These are phyloP conservation scores for Botrylloides violaceus DNA, from an alignment of 23 tunicate species.

Conservation along the genomic window DNA sequence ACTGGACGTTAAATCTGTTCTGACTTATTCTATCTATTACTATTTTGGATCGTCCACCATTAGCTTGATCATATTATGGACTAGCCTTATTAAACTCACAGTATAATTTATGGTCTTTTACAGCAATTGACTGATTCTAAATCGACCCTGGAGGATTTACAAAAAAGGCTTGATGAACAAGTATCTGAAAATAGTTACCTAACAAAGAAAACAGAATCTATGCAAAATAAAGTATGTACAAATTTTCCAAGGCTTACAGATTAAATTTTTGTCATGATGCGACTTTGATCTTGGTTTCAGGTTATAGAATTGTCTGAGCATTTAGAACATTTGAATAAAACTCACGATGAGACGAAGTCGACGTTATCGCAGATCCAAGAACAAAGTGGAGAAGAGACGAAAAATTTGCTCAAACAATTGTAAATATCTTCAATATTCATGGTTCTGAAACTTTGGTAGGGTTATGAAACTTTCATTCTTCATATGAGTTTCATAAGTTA, in stretches of 20 bases:
- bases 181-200: background rate
- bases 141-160: background rate
- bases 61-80: no score
- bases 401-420: conserved; percentile 38
- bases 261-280: background rate
- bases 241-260: no score
- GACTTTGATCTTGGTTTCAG: conserved; percentile 7
- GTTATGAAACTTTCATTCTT: no score
- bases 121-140: no score
- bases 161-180: background rate
- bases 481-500: no score
- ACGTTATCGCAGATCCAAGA: conserved; percentile 17
- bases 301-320: conserved; percentile 34
- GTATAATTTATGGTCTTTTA: no score
- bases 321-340: conserved; percentile 14
- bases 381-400: conserved; percentile 31
- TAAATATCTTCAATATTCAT: conserved; percentile 6
- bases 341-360: conserved; percentile 30
- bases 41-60: no score
- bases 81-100: no score
- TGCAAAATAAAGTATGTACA: conserved; percentile 18
- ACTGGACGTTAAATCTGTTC: no score
- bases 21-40: no score
- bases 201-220: conserved; percentile 4
- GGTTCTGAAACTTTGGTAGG: no score